Base-by-base conservation (phyloP, 2,888 invertebrate species). In the Ochropacha duplaris region DNA sequence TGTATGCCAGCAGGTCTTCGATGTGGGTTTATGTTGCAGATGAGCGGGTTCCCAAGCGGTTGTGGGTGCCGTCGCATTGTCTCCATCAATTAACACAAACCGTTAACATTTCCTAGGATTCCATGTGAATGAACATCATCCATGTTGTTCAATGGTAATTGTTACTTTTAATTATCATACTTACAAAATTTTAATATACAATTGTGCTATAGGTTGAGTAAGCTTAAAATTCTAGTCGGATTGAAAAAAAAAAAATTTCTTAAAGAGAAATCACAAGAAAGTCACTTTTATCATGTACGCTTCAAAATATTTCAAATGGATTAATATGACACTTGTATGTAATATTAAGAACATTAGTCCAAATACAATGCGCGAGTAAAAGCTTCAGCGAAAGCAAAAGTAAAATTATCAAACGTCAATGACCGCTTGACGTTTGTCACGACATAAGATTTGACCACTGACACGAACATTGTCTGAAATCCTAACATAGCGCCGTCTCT, bases 1-100 rank as follows among this genome's bases (percentile, higher is more conserved):
- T 83, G 84, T 90, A 71, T 86, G 91, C 85, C 85, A 91, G 68
- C 81, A 68, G 89, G 91, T 90, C 88, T 84, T 64, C 61, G 59
- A 89, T 83, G 83, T 90, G 83, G 89, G 89, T 92, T 90, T 90
- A 89, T 77, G 83, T 81, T 70, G 71, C 71, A 62, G 72, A 31
- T 64, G 60, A 61, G 68, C 71, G 72, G 71, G 73, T 88, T 88
- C 88, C 82, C 88, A 87, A 79, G 68, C 62, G 66, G 54, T 61
- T 54, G 44, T 67, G 65, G 74, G 72, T 76, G 76, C 68, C 60
- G 68, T 64, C 63, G 69, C 78, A 89, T 90, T 89, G 90, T 90
- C 72, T 83, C 54, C 65, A 57, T 69, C 82, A 86, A 87, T 87
- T 87, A 88, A 72, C 65, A 62, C 68, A 80, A 82, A 84, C 83